These are phyloP conservation scores for Seira sanloemensis DNA, from an alignment of 2,888 invertebrate species.

Conservation along the genomic window DNA sequence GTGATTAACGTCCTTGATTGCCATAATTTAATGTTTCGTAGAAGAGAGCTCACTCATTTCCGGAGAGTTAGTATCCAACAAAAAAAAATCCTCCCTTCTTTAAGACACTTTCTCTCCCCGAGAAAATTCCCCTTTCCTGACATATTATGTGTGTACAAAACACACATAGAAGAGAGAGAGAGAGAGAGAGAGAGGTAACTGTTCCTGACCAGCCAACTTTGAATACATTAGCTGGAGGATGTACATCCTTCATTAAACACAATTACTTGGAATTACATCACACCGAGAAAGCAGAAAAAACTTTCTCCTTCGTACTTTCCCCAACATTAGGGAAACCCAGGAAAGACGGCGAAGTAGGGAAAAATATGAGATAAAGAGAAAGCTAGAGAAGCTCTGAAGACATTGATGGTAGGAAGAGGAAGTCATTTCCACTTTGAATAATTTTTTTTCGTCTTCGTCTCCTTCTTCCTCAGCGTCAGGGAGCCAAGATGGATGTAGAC, in stretches of 20 bases:
- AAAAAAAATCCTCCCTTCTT: background rate
- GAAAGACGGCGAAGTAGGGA: background rate
- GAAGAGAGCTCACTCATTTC: background rate
- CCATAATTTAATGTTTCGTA: conserved; percentile 46
- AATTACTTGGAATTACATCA: background rate
- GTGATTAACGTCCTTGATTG: conserved; percentile 46
- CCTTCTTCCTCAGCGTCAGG: background rate
- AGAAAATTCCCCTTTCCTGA: too few species aligned
- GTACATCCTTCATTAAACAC: background rate
- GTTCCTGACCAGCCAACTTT: background rate
- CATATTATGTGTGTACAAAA: background rate
- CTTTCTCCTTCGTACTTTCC: background rate
- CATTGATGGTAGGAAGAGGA: background rate
- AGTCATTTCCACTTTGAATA: background rate
- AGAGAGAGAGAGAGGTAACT: background rate
- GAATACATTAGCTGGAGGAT: background rate
- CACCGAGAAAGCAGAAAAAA: background rate
- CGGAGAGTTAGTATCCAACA: background rate
- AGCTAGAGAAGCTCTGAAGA: background rate
- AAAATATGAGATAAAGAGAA: background rate
- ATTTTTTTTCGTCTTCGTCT: background rate
- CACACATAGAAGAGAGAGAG: background rate
- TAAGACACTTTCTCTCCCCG: background rate
- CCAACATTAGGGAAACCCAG: background rate
- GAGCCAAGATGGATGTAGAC: background rate